A percentile compares a stretch with the other conserved stretches of the same genome.
These are phyloP conservation scores for Theretra japonica DNA, from an alignment of 2,888 invertebrate genomes.

Conservation along the genomic window DNA sequence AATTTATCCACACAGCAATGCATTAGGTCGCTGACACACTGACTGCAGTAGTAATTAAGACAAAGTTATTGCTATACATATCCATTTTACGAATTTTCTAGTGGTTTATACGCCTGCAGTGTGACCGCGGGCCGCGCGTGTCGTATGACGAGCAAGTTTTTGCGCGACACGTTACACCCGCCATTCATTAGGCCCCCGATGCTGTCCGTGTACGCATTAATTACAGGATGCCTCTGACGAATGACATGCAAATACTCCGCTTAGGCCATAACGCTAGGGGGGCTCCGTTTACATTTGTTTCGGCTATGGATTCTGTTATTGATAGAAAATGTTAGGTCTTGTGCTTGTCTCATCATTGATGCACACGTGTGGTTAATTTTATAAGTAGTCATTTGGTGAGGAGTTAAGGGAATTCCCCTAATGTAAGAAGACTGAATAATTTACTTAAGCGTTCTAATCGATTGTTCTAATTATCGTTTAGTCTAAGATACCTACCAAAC, in stretches of 20 bases:
- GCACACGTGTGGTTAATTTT: no score
- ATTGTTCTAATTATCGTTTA: no score
- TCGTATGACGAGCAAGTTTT: slow-evolving; percentile 76
- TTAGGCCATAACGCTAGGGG: neutral
- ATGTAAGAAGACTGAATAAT: no score
- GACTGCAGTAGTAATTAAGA: neutral
- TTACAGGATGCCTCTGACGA: slow-evolving; percentile 73
- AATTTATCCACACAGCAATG: neutral
- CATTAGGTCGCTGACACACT: neutral
- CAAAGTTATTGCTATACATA: neutral
- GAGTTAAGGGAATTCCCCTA: no score
- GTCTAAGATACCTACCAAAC: no score
- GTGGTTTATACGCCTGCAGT: slow-evolving; percentile 38
- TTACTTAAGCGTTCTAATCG: no score
- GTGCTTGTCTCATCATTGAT: no score
- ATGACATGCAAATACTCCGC: slow-evolving; percentile 57
- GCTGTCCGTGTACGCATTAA: slow-evolving; percentile 75
- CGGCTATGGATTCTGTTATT: neutral
- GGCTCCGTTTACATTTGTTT: neutral
- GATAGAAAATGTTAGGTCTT: neutral
- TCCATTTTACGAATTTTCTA: neutral
- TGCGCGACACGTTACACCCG: slow-evolving; percentile 71
- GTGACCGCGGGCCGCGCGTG: slow-evolving; percentile 41
- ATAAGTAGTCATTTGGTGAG: no score
- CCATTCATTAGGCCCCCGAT: slow-evolving; percentile 75